Percentiles rank a stretch among this genome's conserved stretches.
These are phyloP conservation scores for Doris montereyensis DNA, from an alignment of 2,888 invertebrate genomes.

Conservation along the genomic window DNA sequence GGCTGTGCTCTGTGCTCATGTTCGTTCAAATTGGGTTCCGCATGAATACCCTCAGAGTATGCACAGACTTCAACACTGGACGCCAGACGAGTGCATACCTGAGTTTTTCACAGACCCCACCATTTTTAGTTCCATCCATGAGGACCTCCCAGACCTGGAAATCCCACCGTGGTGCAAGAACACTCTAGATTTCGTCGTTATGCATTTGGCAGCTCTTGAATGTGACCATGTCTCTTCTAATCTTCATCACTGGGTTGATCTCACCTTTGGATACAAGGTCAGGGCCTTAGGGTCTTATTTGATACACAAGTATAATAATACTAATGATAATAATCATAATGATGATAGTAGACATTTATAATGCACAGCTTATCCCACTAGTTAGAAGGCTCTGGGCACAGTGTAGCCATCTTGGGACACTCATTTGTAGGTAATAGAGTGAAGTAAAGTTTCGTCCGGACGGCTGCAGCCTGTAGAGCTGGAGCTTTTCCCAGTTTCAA, in stretches of 20 bases:
- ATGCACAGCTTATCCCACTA: too few species aligned
- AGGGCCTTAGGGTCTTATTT: too few species aligned
- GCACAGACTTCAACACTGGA: conserved; percentile 93
- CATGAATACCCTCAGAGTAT: conserved; percentile 77
- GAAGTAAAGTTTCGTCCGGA: too few species aligned
- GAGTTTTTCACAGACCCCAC: conserved; percentile 95
- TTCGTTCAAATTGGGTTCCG: conserved; percentile 84
- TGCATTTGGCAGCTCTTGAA: conserved; percentile 92
- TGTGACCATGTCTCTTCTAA: conserved; percentile 91
- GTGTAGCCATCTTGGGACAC: too few species aligned
- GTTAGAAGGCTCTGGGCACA: too few species aligned
- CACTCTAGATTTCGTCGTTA: conserved; percentile 91
- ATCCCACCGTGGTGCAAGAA: conserved; percentile 89
- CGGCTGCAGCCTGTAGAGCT: too few species aligned
- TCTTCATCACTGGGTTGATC: conserved; percentile 97
- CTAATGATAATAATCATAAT: too few species aligned
- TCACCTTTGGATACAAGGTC: conserved; percentile 94
- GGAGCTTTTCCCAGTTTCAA: too few species aligned
- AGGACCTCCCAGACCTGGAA: conserved; percentile 93
- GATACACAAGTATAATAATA: too few species aligned
- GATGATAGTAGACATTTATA: too few species aligned
- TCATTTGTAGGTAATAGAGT: too few species aligned
- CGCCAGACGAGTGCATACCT: conserved; percentile 98
- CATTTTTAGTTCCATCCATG: conserved; percentile 93
- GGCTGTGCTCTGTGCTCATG: conserved; percentile 82